Conservation (phyloP, 2,113 vertebrate species). For the Alethe castanea region DNA sequence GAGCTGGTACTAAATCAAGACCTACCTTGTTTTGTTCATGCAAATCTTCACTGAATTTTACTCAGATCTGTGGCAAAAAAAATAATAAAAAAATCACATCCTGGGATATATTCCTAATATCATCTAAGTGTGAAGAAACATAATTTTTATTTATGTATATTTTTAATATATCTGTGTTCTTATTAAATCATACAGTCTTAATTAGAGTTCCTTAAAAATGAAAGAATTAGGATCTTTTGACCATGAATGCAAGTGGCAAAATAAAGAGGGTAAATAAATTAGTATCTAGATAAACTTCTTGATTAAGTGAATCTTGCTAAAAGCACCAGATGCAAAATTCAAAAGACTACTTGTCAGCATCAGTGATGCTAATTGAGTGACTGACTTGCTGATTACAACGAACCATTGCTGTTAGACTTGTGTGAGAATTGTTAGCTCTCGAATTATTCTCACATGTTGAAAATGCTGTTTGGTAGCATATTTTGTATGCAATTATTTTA, state of each 20-base stretch:
- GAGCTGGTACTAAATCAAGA: neutral
- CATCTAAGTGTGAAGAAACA: neutral
- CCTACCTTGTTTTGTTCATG: neutral
- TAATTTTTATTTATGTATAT: neutral
- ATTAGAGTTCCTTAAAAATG: neutral
- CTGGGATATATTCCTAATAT: neutral
- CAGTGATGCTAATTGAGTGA: neutral
- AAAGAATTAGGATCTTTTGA: neutral
- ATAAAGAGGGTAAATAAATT: slow-evolving; percentile 15
- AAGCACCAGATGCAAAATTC: neutral
- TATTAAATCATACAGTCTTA: neutral
- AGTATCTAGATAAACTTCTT: neutral
- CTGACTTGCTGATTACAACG: slow-evolving; percentile 32
- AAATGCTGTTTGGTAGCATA: neutral
- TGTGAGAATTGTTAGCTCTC: neutral
- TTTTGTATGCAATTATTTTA: neutral
- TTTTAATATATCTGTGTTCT: neutral
- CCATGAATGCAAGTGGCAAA: neutral
- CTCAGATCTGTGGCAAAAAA: neutral
- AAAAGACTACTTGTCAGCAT: slow-evolving; percentile 25
- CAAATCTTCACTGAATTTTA: neutral
- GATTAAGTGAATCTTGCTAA: slow-evolving; percentile 20
- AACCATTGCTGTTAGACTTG: neutral
- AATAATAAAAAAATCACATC: neutral
- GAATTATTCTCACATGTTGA: neutral